phyloP scores from a whole-genome alignment of 2,888 invertebrate species.

The Boloria selene region DNA sequence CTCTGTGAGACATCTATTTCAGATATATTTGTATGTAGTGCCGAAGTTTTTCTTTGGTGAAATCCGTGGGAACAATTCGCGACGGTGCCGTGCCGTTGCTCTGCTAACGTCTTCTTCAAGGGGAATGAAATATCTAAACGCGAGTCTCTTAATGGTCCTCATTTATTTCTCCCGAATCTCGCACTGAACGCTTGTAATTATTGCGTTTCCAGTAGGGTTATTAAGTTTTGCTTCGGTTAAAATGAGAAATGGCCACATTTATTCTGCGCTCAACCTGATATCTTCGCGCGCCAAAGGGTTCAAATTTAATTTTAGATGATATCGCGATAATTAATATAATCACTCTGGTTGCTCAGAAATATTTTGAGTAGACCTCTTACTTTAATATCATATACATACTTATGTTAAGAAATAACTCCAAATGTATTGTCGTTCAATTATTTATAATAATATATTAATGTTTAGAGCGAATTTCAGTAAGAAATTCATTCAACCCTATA shows the following conservation, averaged over 20 bases:
- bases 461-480: too few relatives aligned
- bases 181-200: slow-evolving; percentile 77
- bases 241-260: slow-evolving; percentile 79
- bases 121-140: slow-evolving; percentile 80
- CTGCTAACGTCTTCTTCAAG: slow-evolving; percentile 77
- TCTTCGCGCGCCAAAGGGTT: slow-evolving; percentile 67
- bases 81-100: slow-evolving; percentile 54
- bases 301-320: slow-evolving; percentile 75
- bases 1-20: slow-evolving; percentile 2
- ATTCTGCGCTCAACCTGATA: slow-evolving; percentile 77
- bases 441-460: too few relatives aligned
- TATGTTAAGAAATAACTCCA: neutral
- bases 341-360: slow-evolving; percentile 44
- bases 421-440: too few relatives aligned
- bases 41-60: slow-evolving; percentile 49
- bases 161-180: slow-evolving; percentile 80
- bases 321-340: slow-evolving; percentile 75
- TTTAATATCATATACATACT: neutral
- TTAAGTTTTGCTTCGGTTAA: slow-evolving; percentile 80
- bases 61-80: slow-evolving; percentile 71
- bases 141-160: slow-evolving; percentile 78
- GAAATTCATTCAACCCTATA: too few relatives aligned
- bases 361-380: slow-evolving; percentile 8
- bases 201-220: slow-evolving; percentile 79
- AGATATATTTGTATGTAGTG: neutral